Percentiles rank a stretch among this genome's conserved stretches.
These are phyloP conservation scores for Agrilus cyanescens DNA, from an alignment of 2,888 invertebrate genomes.

Conservation along the genomic window DNA sequence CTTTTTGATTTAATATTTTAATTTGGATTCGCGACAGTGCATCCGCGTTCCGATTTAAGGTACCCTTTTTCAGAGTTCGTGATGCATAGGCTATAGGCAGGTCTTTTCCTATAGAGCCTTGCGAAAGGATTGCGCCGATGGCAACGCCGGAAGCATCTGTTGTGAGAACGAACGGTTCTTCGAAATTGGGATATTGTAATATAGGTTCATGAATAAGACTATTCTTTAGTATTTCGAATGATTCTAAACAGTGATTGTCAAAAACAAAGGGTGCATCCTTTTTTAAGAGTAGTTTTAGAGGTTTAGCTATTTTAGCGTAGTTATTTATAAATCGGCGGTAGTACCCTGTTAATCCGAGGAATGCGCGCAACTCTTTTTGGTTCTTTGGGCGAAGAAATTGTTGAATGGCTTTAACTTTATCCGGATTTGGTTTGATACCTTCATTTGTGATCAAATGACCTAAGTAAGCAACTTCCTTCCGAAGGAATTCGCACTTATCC, in stretches of 20 bases:
- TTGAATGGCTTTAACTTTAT: conserved; percentile 2
- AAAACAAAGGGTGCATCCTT: conserved; percentile 3
- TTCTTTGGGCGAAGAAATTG: conserved; percentile 1
- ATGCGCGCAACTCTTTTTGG: not conserved
- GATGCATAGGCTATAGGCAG: conserved; percentile 14
- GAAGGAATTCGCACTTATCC: conserved; percentile 16
- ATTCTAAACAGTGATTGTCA: not conserved
- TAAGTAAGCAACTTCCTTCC: conserved; percentile 6
- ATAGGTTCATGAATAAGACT: conserved; percentile 13
- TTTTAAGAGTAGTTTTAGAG: conserved; percentile 14
- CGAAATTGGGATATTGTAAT: conserved; percentile 18
- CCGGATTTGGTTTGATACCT: conserved; percentile 6
- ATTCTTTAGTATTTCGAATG: conserved; percentile 5
- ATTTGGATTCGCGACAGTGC: conserved; percentile 5
- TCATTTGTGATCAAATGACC: conserved; percentile 10
- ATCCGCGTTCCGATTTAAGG: conserved; percentile 8
- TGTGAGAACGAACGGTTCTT: conserved; percentile 16
- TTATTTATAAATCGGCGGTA: conserved; percentile 6
- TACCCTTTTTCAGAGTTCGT: conserved; percentile 8
- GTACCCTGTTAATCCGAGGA: conserved; percentile 4
- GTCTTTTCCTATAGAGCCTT: conserved; percentile 14
- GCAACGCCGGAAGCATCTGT: conserved; percentile 16
- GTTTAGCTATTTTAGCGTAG: conserved; percentile 8
- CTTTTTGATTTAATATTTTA: not conserved
- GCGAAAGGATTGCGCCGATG: conserved; percentile 17